phyloP scores from a whole-genome alignment of 2,113 vertebrate species.

The Emydocephalus ijimae region DNA sequence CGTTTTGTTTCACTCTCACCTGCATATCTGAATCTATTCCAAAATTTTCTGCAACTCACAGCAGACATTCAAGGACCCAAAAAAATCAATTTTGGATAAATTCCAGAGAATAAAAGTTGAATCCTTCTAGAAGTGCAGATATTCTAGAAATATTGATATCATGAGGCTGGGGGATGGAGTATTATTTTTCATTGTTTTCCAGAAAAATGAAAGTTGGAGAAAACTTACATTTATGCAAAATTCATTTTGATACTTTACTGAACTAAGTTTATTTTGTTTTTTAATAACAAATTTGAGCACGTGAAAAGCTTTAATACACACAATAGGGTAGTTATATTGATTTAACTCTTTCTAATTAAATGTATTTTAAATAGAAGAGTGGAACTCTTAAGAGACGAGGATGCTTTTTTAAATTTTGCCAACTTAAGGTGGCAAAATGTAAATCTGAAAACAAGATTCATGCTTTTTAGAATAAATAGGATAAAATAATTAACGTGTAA shows the following conservation, averaged over 20 bases:
- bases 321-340: background rate
- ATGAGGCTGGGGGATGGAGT: background rate
- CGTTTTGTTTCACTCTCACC: background rate
- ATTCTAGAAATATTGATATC: background rate
- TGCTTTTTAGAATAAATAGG: background rate
- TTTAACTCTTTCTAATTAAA: background rate
- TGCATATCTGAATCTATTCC: background rate
- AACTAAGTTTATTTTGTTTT: background rate
- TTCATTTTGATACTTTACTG: background rate
- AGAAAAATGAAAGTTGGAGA: background rate
- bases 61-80: background rate
- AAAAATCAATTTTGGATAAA: background rate
- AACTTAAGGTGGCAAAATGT: background rate
- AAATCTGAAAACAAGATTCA: background rate
- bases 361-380: background rate
- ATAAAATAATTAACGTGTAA: background rate
- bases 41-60: background rate
- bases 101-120: background rate
- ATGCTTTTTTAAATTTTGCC: background rate
- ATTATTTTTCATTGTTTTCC: background rate
- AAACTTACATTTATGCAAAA: background rate
- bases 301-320: background rate
- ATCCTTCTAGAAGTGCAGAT: background rate
- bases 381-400: background rate
- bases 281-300: background rate